Base-by-base conservation (phyloP, 2,113 vertebrate species). In the Onychostoma macrolepis region DNA sequence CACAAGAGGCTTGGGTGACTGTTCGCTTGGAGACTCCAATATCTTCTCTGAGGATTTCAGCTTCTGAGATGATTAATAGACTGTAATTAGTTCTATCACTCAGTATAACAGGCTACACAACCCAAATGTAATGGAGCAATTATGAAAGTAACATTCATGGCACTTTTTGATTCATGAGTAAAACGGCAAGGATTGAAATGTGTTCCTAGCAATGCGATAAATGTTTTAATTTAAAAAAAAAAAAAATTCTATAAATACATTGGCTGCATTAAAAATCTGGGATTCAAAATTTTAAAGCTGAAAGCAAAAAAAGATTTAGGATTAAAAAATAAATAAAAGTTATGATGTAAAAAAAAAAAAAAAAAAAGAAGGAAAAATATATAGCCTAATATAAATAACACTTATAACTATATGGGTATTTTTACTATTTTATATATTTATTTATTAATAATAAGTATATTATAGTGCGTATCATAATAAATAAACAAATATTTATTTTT, bases 21-120 rank as follows among this genome's bases (percentile, higher is more conserved):
- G 80, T 61, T 90, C 89, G 33, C n/a, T 43, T n/a, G 43, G 72
- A 67, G 75, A 50, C 67, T 90, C 89, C 15, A 84, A 50, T 12
- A 15, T 77, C 48, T 87, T 85, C 41, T 91, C 92, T 43, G 89
- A 58, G 8, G 89, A 69, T 58, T 89, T 90, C 56, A 89, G 74
- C 76, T 90, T 91, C 90, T 89, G 33, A 58, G 80, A 58, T 30
- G 5, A 48, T 74, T 58, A 71, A 84, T 84, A 58, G 48, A 58
- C 30, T 3, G 56, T 74, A 6, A 41, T 84, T 58, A 41, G 26
- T 38, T 74, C 28, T 36, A 72, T 74, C 67, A 38, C 21, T 10
- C 28, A 33, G 48, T 33, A 53, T 21, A 53, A 53, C 28, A 21
- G n/a, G n/a, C 24, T 26, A 76, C 72, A 76, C 74, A 45, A 28